Base-by-base conservation (phyloP, 2,797 vertebrate species). In the Lophius americanus region DNA sequence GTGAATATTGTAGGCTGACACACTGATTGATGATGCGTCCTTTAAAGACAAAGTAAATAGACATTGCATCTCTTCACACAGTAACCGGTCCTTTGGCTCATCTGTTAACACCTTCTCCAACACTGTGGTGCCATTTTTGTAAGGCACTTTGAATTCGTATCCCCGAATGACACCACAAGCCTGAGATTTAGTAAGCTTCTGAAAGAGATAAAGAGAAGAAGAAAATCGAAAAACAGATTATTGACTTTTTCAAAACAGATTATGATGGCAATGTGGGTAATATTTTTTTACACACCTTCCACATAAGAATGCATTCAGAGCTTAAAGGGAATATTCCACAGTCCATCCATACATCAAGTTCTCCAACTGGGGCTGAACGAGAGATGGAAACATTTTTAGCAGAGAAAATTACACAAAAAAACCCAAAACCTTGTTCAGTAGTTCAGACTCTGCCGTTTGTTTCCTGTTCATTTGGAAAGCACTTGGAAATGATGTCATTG, bases 301-400 rank as follows among this genome's bases (percentile, higher is more conserved):
- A 94, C 4, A 64, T 83, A 33, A 94, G 32, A 60, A 69, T 61
- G 73, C 93, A 95, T n/a, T 78, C 65, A 6, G 12, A 36, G 9
- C 23, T 76, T n/a, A 42, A 9, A 5, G 68, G 55, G 36, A 46
- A 57, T 14, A 54, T 42, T 7, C 70, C 78, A 62, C 94, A 94
- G 65, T 92, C 91, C 55, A 33, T 79, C 94, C 94, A 95, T 50
- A 93, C 44, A 68, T 94, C 88, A 59, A 93, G 68, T 39, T 81
- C 33, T 68, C 92, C 92, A 32, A 79, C 56, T 11, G 93, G 94
- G 7, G 70, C 93, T 95, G 63, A 62, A 68, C 38, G 38, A 54
- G 23, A 23, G 23, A 23, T 23, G 23, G 23, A 23, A 23, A 23
- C 23, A 23, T 23, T 23, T 23, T 23, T 23, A 23, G 23, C 23